Evolutionary conservation across 1,140 invertebrate genomes (phyloP), one percentile per base, ranked within the genome.

Genomic region (Drosophila virilis): DNA sequence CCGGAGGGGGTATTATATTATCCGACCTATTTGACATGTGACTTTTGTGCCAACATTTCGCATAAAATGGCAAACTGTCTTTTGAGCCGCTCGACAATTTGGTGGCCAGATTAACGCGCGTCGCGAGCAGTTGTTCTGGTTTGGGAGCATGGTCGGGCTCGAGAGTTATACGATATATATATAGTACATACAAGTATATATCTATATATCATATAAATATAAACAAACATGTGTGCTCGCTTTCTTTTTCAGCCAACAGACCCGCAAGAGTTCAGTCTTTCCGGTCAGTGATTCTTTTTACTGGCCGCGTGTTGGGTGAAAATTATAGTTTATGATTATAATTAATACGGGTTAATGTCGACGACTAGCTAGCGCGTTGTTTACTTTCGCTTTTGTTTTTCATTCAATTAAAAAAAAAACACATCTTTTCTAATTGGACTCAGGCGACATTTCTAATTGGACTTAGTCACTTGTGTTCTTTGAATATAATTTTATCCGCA

Each of bases 291-390:
- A 71, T 86, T 86, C 79, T 77, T 77, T 88, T 86, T 78, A 62
- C 50, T 37, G 13, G 42, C 13, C 43, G 59, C 52, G 12, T 55
- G 69, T 85, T 70, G 72, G 79, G 83, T 88, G 84, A 88, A 83
- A 88, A 86, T 83, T 71, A 80, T 71, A 72, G 83, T 88, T 85
- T 83, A 88, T 83, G 72, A 79, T 80, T 68, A 67, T 77, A 86
- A 88, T 88, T 86, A 86, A 86, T 89, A 75, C 68, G 62, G 69
- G 66, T 82, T 88, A 77, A 79, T 77, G 79, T 74, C 77, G 79
- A 55, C 55, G 52, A 64, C 81, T 46, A 54, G 65, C 17, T 40
- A 55, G 15, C 8, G 37, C n/a, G 6, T 32, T 54, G 33, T 54
- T 35, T 38, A 46, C 81, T 85, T 85, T 85, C 81, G 81, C 82